Conservation (phyloP, 2,113 vertebrate genomes). For the Hippocampus comes region DNA sequence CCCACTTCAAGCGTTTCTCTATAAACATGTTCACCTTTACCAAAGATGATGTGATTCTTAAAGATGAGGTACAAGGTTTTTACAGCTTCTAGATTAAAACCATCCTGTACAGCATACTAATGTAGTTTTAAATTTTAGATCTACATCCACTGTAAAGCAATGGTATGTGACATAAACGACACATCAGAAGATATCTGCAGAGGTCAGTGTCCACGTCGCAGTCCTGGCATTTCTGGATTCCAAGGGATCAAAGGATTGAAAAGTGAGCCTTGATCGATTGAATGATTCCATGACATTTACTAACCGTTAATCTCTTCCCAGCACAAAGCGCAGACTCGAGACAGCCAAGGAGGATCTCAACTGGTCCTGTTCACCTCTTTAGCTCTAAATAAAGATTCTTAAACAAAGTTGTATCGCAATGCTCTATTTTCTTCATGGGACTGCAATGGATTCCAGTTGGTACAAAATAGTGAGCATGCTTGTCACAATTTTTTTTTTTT, state of each 20-base stretch:
- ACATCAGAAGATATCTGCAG: constrained; percentile 46
- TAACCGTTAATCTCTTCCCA: constrained; percentile 15
- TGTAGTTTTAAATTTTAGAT: constrained; percentile 45
- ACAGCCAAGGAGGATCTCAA: constrained; percentile 32
- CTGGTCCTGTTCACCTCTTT: constrained; percentile 41
- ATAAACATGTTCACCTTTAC: constrained; percentile 69
- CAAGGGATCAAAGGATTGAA: constrained; percentile 15
- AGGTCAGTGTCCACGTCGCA: constrained; percentile 46
- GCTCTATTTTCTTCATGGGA: no score
- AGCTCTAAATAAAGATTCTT: constrained; percentile 38
- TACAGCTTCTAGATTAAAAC: not conserved
- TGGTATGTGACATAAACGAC: constrained; percentile 62
- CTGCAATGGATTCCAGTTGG: no score
- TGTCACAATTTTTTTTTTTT: no score
- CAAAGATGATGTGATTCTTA: constrained; percentile 37
- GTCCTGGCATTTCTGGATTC: not conserved
- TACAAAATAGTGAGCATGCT: no score
- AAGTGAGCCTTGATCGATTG: constrained; percentile 17
- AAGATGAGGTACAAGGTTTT: constrained; percentile 46
- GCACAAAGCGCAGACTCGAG: constrained; percentile 20
- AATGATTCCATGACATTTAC: not conserved
- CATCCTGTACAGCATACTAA: not conserved
- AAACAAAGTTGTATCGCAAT: not conserved
- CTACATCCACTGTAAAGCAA: constrained; percentile 68
- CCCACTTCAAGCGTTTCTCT: constrained; percentile 65